Evolutionary conservation across 2,888 invertebrate species (phyloP).

Genomic region (Ophioninae sp.): DNA sequence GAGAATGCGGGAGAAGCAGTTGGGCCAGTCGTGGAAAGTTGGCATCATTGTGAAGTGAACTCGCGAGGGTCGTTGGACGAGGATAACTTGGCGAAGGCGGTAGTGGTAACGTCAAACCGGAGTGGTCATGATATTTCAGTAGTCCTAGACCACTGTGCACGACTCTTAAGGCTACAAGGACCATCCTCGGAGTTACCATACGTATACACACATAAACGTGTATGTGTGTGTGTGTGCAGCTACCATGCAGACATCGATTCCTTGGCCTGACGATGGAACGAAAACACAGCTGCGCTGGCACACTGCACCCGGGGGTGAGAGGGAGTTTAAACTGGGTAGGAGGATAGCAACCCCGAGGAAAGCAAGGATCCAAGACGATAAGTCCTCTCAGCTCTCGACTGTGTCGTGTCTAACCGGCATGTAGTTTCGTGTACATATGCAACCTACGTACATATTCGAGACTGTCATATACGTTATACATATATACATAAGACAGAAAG

Average conservation of each 20-base stretch:
- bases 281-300: slow-evolving; percentile 48
- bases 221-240: not conserved
- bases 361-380: slow-evolving; percentile 31
- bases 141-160: not conserved
- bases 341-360: slow-evolving; percentile 39
- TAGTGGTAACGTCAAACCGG: slow-evolving; percentile 21
- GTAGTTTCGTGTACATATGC: slow-evolving; percentile 16
- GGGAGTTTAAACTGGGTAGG: slow-evolving; percentile 16
- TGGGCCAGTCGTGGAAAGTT: slow-evolving; percentile 42
- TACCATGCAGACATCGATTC: slow-evolving; percentile 5
- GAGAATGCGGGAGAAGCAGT: not conserved
- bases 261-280: slow-evolving; percentile 19
- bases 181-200: not conserved
- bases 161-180: slow-evolving; percentile 8
- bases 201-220: not conserved
- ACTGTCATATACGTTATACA: slow-evolving; percentile 20
- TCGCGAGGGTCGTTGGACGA: slow-evolving; percentile 39
- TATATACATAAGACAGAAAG: slow-evolving; percentile 9
- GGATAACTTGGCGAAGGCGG: slow-evolving; percentile 38
- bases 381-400: slow-evolving; percentile 23
- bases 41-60: slow-evolving; percentile 41
- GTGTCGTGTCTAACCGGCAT: slow-evolving; percentile 34
- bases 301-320: slow-evolving; percentile 21
- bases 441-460: slow-evolving; percentile 11
- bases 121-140: slow-evolving; percentile 53